Evolutionary conservation across 1,140 invertebrate genomes (phyloP).

Genomic region (Bombus difficillimus): DNA sequence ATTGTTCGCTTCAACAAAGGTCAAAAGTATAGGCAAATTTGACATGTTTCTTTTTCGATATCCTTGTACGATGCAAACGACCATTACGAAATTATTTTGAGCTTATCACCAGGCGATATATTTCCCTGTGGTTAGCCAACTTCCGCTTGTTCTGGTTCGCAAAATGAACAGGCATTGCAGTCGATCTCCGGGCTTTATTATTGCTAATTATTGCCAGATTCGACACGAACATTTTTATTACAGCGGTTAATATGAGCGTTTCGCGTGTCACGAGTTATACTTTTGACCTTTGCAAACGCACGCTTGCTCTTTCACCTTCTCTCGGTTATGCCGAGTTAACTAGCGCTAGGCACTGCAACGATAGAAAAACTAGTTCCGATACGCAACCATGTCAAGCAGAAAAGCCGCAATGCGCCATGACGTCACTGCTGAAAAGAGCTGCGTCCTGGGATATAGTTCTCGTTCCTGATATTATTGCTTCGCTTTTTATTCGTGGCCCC

Average conservation of each 20-base stretch:
- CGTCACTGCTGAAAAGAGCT: slow-evolving; percentile 47
- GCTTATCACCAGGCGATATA: not conserved
- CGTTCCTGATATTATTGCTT: slow-evolving; percentile 11
- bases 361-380: slow-evolving; percentile 43
- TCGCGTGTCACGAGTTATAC: not conserved
- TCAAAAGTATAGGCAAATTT: too few species aligned
- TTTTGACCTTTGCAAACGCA: slow-evolving; percentile 2
- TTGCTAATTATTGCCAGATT: slow-evolving; percentile 25
- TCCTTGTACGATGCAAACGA: not conserved
- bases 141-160: slow-evolving; percentile 30
- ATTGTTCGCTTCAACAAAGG: too few species aligned
- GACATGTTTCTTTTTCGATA: not conserved
- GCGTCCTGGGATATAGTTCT: slow-evolving; percentile 5
- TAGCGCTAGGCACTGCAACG: not conserved
- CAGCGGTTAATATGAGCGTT: not conserved
- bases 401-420: slow-evolving; percentile 52
- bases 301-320: not conserved
- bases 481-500: not conserved
- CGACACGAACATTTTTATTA: not conserved
- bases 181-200: not conserved
- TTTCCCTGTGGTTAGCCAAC: slow-evolving; percentile 17
- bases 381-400: slow-evolving; percentile 51
- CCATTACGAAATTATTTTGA: not conserved
- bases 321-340: not conserved
- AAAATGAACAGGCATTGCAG: too few species aligned